Conservation (phyloP, 2,113 vertebrate genomes). For the Dermatemys mawii region DNA sequence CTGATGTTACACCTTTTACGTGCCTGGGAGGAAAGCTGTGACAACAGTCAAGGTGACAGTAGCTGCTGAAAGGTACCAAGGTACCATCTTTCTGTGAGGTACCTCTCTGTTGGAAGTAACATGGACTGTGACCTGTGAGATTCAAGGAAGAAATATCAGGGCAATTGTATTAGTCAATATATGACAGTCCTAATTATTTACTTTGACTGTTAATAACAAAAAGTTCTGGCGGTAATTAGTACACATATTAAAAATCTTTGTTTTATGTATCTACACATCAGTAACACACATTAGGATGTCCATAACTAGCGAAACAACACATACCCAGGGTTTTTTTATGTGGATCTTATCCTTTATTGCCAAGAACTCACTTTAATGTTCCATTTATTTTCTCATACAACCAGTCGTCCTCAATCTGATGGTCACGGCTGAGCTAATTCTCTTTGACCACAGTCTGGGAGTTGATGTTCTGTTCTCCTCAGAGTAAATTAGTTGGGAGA, state of each 20-base stretch:
- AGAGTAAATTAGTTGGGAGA: background rate
- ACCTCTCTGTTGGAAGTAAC: background rate
- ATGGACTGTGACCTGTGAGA: background rate
- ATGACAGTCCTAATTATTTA: background rate
- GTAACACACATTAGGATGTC: background rate
- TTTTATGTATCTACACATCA: background rate
- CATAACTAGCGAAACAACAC: background rate
- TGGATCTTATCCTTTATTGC: background rate
- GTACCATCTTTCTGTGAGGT: rapidly evolving
- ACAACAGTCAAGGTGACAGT: background rate
- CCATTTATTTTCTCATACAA: background rate
- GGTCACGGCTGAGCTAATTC: background rate
- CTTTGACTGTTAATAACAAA: background rate
- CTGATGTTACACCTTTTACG: background rate
- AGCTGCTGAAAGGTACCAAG: background rate
- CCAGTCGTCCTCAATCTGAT: background rate
- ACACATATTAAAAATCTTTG: background rate
- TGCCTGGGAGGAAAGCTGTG: background rate
- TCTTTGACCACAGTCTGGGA: background rate
- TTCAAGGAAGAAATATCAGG: background rate
- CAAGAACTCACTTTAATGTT: background rate
- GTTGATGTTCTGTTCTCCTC: background rate
- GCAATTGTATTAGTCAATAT: background rate
- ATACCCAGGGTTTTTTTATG: background rate
- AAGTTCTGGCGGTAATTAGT: background rate